Percentiles rank a stretch among this genome's conserved stretches.
Conservation (phyloP, 2,888 invertebrate genomes). For the Chrysodeixis includens region DNA sequence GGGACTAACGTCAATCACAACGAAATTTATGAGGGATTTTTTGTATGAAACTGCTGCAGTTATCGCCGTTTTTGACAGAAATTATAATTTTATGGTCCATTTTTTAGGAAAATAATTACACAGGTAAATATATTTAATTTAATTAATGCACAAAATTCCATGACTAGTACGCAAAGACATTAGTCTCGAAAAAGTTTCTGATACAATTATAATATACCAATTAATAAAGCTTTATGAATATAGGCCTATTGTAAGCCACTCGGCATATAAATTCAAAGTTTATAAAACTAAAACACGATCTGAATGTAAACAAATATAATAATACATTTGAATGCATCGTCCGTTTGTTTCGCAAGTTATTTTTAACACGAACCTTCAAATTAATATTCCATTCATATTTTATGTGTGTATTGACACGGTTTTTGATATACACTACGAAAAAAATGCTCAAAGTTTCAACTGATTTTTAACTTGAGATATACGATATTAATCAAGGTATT, state of each 20-base stretch:
- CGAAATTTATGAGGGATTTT: background rate
- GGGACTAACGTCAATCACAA: background rate
- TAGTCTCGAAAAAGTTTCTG: background rate
- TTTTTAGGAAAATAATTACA: background rate
- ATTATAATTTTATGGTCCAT: background rate
- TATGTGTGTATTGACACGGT: constrained; percentile 42
- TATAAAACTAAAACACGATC: constrained; percentile 46
- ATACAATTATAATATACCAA: background rate
- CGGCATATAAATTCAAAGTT: constrained; percentile 52
- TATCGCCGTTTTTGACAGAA: background rate
- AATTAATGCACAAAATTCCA: too few relatives aligned
- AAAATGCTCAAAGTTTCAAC: constrained; percentile 14
- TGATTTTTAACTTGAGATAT: background rate
- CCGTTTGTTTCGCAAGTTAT: constrained; percentile 46
- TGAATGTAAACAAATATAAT: constrained; percentile 45
- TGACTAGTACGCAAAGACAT: too few relatives aligned
- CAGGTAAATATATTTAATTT: too few relatives aligned
- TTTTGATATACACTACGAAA: constrained; percentile 25
- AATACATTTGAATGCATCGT: constrained; percentile 42
- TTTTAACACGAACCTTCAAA: constrained; percentile 47
- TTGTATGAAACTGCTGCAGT: background rate
- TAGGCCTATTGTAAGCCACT: constrained; percentile 15
- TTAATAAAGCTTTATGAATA: background rate
- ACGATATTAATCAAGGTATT: background rate
- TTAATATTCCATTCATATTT: constrained; percentile 51